phyloP scores from a whole-genome alignment of 2,797 vertebrate species.

The Aselliscus stoliczkanus region DNA sequence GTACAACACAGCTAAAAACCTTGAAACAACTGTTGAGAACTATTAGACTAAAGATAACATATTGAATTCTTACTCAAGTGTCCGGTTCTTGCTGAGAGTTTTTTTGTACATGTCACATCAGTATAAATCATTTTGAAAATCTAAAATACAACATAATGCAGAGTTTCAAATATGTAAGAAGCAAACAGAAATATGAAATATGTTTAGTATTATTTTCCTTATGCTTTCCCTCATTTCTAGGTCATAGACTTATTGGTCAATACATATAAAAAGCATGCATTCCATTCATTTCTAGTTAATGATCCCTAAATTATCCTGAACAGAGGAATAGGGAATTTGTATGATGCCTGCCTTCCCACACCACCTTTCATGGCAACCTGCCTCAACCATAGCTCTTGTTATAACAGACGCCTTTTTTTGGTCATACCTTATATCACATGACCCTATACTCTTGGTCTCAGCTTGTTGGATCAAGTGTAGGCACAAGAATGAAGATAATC shows the following conservation, averaged over 20 bases:
- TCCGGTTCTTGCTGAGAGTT: background rate
- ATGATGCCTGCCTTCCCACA: background rate
- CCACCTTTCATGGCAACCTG: background rate
- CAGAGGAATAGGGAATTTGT: background rate
- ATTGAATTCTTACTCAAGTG: background rate
- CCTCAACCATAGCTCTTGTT: background rate
- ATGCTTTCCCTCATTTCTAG: background rate
- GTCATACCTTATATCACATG: background rate
- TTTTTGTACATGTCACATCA: background rate
- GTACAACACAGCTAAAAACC: background rate
- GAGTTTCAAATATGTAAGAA: slow-evolving; percentile 14
- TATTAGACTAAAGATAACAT: background rate
- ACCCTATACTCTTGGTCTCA: background rate
- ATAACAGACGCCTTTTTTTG: background rate
- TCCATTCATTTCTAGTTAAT: background rate
- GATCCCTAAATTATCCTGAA: background rate
- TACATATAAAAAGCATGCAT: background rate
- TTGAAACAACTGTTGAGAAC: background rate
- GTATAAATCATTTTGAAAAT: background rate
- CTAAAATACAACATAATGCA: background rate
- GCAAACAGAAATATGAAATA: background rate
- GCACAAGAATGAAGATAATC: background rate
- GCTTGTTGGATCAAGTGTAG: background rate
- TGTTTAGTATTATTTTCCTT: background rate
- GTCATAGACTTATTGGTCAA: background rate